A percentile compares a stretch with the other conserved stretches of the same genome.
Conservation (phyloP, 2,797 vertebrate species). For the Discoglossus pictus region DNA sequence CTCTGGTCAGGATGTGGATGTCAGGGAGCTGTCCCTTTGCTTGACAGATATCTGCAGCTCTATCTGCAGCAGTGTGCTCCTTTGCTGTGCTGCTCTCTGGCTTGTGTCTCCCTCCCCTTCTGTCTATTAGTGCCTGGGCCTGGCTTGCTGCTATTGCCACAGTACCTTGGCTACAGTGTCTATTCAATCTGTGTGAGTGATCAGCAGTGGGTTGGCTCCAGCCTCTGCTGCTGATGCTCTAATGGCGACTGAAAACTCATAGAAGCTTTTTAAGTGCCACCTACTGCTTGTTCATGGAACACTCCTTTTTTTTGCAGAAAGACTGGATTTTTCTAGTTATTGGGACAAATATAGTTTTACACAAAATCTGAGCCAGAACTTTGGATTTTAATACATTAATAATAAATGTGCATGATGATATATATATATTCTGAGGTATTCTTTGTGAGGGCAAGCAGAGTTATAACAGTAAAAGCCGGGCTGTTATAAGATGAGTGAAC, state of each 20-base stretch:
- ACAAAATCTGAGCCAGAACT: too few species aligned
- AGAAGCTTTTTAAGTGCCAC: conserved; percentile 63
- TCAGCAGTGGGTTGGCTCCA: conserved; percentile 29
- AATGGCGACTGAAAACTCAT: conserved; percentile 61
- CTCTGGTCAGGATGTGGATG: conserved; percentile 23
- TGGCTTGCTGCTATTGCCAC: not conserved
- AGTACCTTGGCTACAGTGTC: conserved; percentile 35
- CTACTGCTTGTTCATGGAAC: conserved; percentile 60
- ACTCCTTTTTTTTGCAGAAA: not conserved
- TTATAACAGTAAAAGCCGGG: too few species aligned
- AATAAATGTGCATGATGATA: too few species aligned
- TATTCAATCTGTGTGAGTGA: conserved; percentile 18
- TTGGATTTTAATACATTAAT: too few species aligned
- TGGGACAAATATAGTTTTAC: not conserved
- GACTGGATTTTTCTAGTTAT: not conserved
- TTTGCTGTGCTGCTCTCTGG: conserved; percentile 8
- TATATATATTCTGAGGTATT: too few species aligned
- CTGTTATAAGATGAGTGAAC: too few species aligned
- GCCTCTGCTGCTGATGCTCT: conserved; percentile 45
- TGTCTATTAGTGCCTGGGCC: not conserved
- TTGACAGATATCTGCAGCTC: conserved; percentile 31
- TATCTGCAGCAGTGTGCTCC: not conserved
- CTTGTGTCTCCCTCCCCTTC: not conserved
- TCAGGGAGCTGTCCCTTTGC: not conserved
- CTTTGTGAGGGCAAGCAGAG: too few species aligned